Conservation (phyloP, 2,888 invertebrate species). For the Spatulosminthurus flaviceps region DNA sequence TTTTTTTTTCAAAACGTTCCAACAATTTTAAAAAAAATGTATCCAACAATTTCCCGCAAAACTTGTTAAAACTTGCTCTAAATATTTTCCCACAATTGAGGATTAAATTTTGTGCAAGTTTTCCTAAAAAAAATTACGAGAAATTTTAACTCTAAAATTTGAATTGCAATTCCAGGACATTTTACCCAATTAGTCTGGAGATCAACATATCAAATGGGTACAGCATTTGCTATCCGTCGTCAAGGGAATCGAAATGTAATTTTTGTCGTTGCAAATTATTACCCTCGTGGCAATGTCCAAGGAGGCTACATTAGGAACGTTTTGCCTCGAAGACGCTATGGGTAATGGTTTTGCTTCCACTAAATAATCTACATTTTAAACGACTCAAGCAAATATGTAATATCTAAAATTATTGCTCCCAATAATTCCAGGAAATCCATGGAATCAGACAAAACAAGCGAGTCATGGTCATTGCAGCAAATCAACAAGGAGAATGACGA, state of each 20-base stretch:
- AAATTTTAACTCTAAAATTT: too few species aligned
- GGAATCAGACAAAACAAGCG: background rate
- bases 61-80: too few species aligned
- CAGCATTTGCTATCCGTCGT: conserved; percentile 48
- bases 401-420: too few species aligned
- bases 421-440: background rate
- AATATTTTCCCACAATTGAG: too few species aligned
- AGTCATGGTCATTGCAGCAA: background rate
- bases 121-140: too few species aligned
- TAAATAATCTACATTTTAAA: too few species aligned
- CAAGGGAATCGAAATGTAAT: conserved; percentile 42
- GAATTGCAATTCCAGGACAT: conserved; percentile 5
- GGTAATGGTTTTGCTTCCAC: background rate
- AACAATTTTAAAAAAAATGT: too few species aligned
- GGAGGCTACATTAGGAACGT: conserved; percentile 26
- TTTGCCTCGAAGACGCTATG: background rate
- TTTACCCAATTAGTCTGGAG: conserved; percentile 55
- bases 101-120: too few species aligned
- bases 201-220: conserved; percentile 52
- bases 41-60: too few species aligned
- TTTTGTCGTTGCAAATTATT: conserved; percentile 57
- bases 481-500: background rate
- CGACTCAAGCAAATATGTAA: too few species aligned
- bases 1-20: too few species aligned
- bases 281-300: conserved; percentile 52